Conservation (phyloP, 2,797 vertebrate species). For the Alcedo quadribrachys region DNA sequence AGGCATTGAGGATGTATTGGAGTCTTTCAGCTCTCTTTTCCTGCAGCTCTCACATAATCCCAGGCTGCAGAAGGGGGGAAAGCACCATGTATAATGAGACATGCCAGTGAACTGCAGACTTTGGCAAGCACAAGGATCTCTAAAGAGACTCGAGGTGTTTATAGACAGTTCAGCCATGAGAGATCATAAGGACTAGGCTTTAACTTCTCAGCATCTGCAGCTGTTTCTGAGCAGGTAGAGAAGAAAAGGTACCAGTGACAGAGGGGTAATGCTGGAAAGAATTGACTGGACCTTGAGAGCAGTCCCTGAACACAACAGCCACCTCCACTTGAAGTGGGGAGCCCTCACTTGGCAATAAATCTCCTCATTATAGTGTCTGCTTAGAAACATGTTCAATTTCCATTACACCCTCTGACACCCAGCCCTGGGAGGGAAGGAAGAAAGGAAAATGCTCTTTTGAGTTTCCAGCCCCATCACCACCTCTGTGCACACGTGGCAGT, state of each 20-base stretch:
- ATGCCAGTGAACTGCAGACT: background rate
- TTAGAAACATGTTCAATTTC: background rate
- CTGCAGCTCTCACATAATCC: slow-evolving; percentile 18
- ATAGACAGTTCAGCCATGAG: background rate
- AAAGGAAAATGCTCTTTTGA: background rate
- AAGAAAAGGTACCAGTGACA: background rate
- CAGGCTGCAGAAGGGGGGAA: background rate
- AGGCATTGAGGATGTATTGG: background rate
- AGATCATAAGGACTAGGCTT: background rate
- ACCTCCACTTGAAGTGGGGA: background rate
- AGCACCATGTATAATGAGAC: background rate
- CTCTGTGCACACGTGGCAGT: rapidly evolving
- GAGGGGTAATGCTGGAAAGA: background rate
- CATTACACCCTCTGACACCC: background rate
- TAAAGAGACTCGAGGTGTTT: slow-evolving; percentile 47
- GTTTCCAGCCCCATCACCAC: background rate
- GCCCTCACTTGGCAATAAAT: background rate
- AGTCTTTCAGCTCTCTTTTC: slow-evolving; percentile 7
- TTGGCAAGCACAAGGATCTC: slow-evolving; percentile 3
- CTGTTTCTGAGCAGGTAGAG: background rate
- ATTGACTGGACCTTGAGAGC: background rate
- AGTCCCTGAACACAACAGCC: background rate
- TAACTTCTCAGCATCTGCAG: background rate
- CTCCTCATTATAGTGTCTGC: background rate
- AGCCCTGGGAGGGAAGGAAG: background rate